Conservation (phyloP, 2,888 invertebrate species). For the Lutraria lutraria region DNA sequence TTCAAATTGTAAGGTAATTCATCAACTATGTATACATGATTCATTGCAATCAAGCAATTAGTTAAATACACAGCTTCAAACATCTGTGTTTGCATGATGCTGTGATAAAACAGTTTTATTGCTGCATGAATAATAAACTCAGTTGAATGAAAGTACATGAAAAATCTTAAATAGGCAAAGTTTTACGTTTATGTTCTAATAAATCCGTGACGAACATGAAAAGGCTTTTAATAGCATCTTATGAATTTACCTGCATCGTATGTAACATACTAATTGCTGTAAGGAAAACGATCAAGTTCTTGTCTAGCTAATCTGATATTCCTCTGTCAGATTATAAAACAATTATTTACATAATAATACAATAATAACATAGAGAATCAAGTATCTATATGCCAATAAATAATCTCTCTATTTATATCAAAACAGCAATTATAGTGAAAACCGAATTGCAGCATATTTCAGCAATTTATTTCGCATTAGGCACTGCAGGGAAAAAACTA, state of each 20-base stretch:
- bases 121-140: background rate
- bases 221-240: background rate
- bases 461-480: constrained; percentile 34
- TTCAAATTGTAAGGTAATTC: too few species aligned
- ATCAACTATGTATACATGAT: too few species aligned
- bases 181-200: background rate
- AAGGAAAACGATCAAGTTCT: constrained; percentile 3
- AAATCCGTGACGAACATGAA: background rate
- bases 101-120: constrained; percentile 1
- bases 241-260: background rate
- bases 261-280: background rate
- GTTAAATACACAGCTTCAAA: background rate
- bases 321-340: constrained; percentile 16
- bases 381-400: constrained; percentile 39
- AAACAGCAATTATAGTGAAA: constrained; percentile 13
- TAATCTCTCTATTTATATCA: background rate
- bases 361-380: constrained; percentile 33
- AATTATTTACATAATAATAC: constrained; percentile 37
- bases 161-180: background rate
- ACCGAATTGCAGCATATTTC: constrained; percentile 27
- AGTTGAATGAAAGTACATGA: background rate
- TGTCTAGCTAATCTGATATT: background rate
- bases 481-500: constrained; percentile 17
- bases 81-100: background rate
- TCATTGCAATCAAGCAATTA: too few species aligned